Base-by-base conservation (phyloP, 2,113 vertebrate species). In the Oreotrochilus melanogaster region DNA sequence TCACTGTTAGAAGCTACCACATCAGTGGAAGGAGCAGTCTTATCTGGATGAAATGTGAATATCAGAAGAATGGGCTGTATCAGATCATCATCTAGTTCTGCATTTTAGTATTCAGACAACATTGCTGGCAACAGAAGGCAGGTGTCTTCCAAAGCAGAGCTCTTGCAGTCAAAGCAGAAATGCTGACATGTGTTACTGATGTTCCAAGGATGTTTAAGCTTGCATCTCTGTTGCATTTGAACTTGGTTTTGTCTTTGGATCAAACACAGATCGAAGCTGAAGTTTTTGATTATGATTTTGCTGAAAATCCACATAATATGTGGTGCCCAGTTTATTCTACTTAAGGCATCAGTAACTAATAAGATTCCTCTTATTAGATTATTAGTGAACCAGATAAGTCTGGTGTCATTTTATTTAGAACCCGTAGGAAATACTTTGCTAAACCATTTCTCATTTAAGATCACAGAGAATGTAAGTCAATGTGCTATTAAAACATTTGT, bases 121-220 rank as follows among this genome's bases (percentile, higher is more conserved):
- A 64, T 72, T 2, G 3, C 18, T 3, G 15, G 75, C 75, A 80
- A 3, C 62, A 84, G 91, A 92, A 81, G 66, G 78, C 65, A 48
- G 51, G 57, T 15, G 0, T 75, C 83, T 83, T 93, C 92, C 31
- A 2, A 33, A 85, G 33, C 83, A 72, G 78, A 85, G 76, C 75
- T 54, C 75, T 24, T 89, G 72, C 83, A 92, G 62, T 15, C 0
- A 2, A 78, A 85, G 78, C 82, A 91, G 81, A 67, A 92, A 80
- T 58, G 48, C 84, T 96, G 92, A 64, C 84, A 27, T 66, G 75
- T 51, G 58, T 60, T 95, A 78, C 45, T 82, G 78, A 48, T 4
- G 18, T 96, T 88, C 85, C 88, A 72, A 84, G 82, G 79, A 67
- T 94, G 85, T 88, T 96, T 90, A 67, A 93, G 71, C 42, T 92